Base-by-base conservation (phyloP, 1,140 invertebrate species). In the Drosophila leontia region DNA sequence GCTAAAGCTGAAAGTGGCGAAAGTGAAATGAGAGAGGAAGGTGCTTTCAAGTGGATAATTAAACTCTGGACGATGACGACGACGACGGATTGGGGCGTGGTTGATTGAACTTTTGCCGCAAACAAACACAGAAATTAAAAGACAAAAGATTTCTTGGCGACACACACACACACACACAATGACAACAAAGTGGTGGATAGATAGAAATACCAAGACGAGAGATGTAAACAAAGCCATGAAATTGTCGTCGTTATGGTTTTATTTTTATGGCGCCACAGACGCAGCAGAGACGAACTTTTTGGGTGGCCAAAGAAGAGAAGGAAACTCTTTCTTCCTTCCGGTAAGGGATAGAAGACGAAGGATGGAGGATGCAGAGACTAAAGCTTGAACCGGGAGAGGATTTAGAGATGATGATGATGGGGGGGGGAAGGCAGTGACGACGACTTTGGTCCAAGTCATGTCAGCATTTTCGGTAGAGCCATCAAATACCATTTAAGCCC, bases 201-300 rank as follows among this genome's bases (percentile, higher is more conserved):
- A 56, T 56, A 56, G 51, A 55, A 42, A 51, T 42, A 37, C 37
- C 45, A 62, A 60, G 34, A 61, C 51, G 68, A 82, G 53, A 56
- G 53, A 56, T 83, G 80, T 83, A 83, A 83, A 83, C 80, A 83
- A 82, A 83, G 80, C 70, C 80, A 82, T 83, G 80, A 82, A 83
- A 83, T 75, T 83, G 75, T 82, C 77, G 80, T 83, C 80, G 70
- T 83, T 82, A 79, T 83, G 70, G 48, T 51, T 69, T 65, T 69
- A 32, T 64, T 70, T 75, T 82, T 82, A 78, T 67, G 75, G 74
- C 79, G 74, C 74, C 68, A 70, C 74, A 79, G 70, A 80, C 62
- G 57, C 68, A 61, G 57, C 68, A 61, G 53, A 39, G 53, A 56
- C 35, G 13, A 56, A 56, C 53, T 56, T 56, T 56, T 39, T 56